Percentiles rank a stretch among this genome's conserved stretches.
Conservation (phyloP, 2,888 invertebrate genomes). For the Melolontha melolontha region DNA sequence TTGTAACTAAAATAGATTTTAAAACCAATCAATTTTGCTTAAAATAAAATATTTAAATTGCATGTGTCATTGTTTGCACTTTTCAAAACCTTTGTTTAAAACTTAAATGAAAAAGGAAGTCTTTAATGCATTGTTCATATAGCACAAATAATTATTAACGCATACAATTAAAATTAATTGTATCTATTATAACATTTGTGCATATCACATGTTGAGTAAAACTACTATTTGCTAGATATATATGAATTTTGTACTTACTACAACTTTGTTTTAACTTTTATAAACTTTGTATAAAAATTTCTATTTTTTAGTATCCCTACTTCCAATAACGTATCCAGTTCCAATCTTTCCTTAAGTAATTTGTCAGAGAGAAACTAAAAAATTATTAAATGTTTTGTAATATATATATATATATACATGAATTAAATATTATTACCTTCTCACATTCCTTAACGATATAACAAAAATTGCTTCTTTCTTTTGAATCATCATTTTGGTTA, state of each 20-base stretch:
- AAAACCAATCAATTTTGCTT: neutral
- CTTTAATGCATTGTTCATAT: constrained; percentile 22
- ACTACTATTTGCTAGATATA: constrained; percentile 14
- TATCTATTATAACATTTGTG: constrained; percentile 16
- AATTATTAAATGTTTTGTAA: constrained; percentile 4
- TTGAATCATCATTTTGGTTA: constrained; percentile 69
- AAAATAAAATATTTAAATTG: constrained; percentile 1
- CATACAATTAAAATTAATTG: neutral
- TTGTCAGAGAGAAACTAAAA: constrained; percentile 80
- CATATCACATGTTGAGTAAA: constrained; percentile 21
- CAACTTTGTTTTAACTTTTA: constrained; percentile 97
- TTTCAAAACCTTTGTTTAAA: constrained; percentile 43
- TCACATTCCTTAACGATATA: constrained; percentile 84
- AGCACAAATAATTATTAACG: constrained; percentile 25
- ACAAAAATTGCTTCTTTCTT: constrained; percentile 82
- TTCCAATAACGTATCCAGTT: constrained; percentile 94
- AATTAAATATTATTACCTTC: constrained; percentile 68
- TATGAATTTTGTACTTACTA: constrained; percentile 80
- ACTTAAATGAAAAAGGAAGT: constrained; percentile 38
- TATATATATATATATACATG: constrained; percentile 1
- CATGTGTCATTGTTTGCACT: constrained; percentile 44
- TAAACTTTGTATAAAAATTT: constrained; percentile 93
- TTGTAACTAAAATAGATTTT: constrained; percentile 84
- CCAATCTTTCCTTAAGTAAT: constrained; percentile 90
- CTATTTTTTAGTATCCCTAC: constrained; percentile 90